phyloP scores from a whole-genome alignment of 1,140 invertebrate species.

The Chlorops oryzae region DNA sequence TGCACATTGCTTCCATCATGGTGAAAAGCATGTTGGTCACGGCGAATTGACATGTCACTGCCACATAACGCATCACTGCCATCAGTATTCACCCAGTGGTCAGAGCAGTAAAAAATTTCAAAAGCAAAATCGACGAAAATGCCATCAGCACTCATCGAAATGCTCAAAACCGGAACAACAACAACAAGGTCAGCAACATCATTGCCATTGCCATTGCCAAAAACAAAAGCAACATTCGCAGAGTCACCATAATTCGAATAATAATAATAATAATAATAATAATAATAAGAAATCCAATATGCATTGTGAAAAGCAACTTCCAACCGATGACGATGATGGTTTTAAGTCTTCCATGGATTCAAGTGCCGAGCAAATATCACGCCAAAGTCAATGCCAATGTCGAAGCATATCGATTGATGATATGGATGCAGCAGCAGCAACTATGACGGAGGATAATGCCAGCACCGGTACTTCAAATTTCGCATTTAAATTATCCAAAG shows the following conservation, averaged over 20 bases:
- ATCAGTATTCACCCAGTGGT: slow-evolving; percentile 13
- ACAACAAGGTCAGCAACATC: slow-evolving; percentile 10
- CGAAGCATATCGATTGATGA: slow-evolving; percentile 1
- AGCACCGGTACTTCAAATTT: slow-evolving; percentile 44
- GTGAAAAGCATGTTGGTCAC: neutral
- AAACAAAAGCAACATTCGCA: slow-evolving; percentile 15
- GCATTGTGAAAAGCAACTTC: no score
- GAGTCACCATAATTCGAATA: slow-evolving; percentile 9
- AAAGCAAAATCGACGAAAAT: neutral
- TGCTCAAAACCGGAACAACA: neutral
- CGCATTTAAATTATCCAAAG: slow-evolving; percentile 36
- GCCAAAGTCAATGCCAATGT: neutral
- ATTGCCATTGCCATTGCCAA: slow-evolving; percentile 12
- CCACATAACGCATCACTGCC: slow-evolving; percentile 32
- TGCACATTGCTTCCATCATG: neutral
- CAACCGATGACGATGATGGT: slow-evolving; percentile 11
- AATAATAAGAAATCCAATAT: no score
- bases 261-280: neutral
- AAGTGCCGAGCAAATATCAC: slow-evolving; percentile 30
- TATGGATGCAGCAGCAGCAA: slow-evolving; percentile 20
- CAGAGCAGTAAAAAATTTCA: neutral
- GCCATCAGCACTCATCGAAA: neutral
- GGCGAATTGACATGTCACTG: slow-evolving; percentile 15
- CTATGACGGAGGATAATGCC: slow-evolving; percentile 34
- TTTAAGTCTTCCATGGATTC: slow-evolving; percentile 43